Base-by-base conservation (phyloP, 2,888 invertebrate species). In the Opisthograptis luteolata region DNA sequence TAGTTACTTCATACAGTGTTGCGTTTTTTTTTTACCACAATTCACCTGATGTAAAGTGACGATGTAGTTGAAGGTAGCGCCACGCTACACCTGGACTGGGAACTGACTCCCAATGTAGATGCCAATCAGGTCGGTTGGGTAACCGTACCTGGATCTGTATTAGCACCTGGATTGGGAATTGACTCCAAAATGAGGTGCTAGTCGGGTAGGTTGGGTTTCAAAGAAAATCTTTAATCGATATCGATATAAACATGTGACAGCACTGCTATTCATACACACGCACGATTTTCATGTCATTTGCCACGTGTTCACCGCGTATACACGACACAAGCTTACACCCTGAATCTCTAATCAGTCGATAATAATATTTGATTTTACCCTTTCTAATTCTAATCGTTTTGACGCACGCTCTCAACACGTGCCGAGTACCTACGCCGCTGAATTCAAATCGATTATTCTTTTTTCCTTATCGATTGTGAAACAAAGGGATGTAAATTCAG, bases 271-370 rank as follows among this genome's bases (percentile, higher is more conserved):
- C 65, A 75, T 75, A 72, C 74, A 67, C 73, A 79, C 70, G 76
- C 89, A 90, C 89, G 89, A 89, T 84, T 87, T 84, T 79, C 85
- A 84, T 89, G 89, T 89, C 76, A 61, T 62, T 74, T 76, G 87
- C 89, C 89, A 90, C 89, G 89, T 88, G 89, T 86, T 76, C 75
- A 69, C 74, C 70, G 79, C 73, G 58, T 70, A 77, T 78, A 90
- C 89, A 90, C 89, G 89, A 90, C 88, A 60, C 50, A 55, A 64
- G 72, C 65, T 66, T 73, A 78, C 83, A 80, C 77, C 80, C 82
- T 83, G 89, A 86, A 90, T 90, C 78, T 77, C 55, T 79, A 73
- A 87, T 84, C 73, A 82, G 78, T 74, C 80, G 76, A 82, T 81
- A 83, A 75, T 79, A 84, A 81, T 84, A 84, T 76, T 76, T 75